These are phyloP conservation scores for Xyrauchen texanus DNA, from an alignment of 2,113 vertebrate genomes.

Conservation along the genomic window DNA sequence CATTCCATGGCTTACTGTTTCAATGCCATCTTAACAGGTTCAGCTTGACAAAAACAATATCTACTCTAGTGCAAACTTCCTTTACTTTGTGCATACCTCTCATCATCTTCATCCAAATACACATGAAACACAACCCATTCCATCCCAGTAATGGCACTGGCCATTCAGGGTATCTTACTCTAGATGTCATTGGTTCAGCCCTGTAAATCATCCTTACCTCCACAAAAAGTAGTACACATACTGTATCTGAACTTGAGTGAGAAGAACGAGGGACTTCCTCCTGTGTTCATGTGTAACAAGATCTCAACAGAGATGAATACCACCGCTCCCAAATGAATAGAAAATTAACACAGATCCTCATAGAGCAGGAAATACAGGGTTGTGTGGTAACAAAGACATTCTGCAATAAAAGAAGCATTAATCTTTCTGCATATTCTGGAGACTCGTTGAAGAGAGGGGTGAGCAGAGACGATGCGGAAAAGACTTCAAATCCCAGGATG, in stretches of 20 bases:
- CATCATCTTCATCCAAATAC: neutral
- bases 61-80: neutral
- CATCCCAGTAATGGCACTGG: neutral
- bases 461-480: neutral
- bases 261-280: neutral
- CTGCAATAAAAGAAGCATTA: constrained; percentile 26
- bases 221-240: neutral
- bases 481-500: constrained; percentile 62
- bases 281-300: neutral
- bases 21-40: neutral
- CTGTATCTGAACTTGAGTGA: neutral
- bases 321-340: constrained; percentile 1
- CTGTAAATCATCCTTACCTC: no score
- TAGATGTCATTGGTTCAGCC: no score
- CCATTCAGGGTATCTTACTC: neutral
- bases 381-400: constrained; percentile 13
- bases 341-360: neutral
- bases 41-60: neutral
- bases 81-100: constrained; percentile 17
- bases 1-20: neutral
- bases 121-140: neutral
- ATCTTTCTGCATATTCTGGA: constrained; percentile 39
- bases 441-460: constrained; percentile 19
- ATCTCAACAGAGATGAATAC: neutral
- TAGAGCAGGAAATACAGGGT: constrained; percentile 10